Base-by-base conservation (phyloP, 2,797 vertebrate species). In the Manis javanica region DNA sequence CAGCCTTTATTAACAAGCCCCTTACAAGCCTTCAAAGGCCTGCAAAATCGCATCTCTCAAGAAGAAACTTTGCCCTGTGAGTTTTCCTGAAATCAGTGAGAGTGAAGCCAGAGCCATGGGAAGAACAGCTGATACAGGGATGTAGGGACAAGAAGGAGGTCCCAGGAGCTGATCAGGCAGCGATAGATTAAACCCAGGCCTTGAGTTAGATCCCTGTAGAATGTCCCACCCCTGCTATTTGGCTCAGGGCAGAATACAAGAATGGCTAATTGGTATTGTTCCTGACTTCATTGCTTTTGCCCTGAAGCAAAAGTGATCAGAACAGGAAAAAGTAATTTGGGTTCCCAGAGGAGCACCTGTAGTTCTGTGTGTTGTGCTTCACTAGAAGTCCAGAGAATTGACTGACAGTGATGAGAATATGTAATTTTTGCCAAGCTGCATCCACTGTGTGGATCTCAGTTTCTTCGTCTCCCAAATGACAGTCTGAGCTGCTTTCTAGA, bases 291-390 rank as follows among this genome's bases (percentile, higher is more conserved):
- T n/a, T 87, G 69, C 49, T 95, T 95, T 92, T 79, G 64, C 64
- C 91, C 64, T 91, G 89, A 92, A 97, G 86, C 93, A 82, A 75
- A 98, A 93, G 93, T 93, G 81, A 84, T 9, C 93, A 39, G 63
- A 95, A 88, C 55, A 77, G 77, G 79, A 93, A 93, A 84, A 83
- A 82, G 24, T 71, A 75, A 95, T 94, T 83, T 87, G 61, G 34
- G 69, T 96, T 94, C 55, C 79, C 74, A 95, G 81, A 97, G 78
- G 29, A 84, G 13, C 37, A 81, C 81, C 34, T 92, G 23, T 79
- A 68, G 68, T 72, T 92, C 49, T 78, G 23, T 13, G 14, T 37
- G 21, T 51, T 77, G 15, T 37, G 19, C 31, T 46, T 42, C 59
- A 31, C 39, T 64, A 90, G 37, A 81, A 23, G 53, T 66, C 29